Conservation (phyloP, 2,888 invertebrate genomes). For the Actias luna region DNA sequence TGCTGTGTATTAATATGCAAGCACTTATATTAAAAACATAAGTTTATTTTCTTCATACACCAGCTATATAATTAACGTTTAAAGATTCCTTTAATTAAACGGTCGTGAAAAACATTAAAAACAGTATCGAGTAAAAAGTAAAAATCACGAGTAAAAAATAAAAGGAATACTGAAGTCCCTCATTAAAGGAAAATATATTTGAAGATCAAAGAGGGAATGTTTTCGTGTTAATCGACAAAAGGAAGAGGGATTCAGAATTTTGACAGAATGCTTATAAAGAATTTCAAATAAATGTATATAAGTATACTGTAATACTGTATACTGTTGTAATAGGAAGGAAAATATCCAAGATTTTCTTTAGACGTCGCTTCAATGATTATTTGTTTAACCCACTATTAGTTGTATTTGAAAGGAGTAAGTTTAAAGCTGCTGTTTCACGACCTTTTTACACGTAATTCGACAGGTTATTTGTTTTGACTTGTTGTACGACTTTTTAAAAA, state of each 20-base stretch:
- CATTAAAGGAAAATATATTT: conserved; percentile 10
- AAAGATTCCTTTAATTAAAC: neutral
- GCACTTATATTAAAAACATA: neutral
- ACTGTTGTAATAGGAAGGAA: too few relatives aligned
- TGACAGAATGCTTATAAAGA: conserved; percentile 1
- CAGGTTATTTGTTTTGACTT: too few relatives aligned
- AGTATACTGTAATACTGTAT: neutral
- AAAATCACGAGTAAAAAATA: conserved; percentile 8
- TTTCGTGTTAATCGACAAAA: conserved; percentile 5
- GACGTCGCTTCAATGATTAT: too few relatives aligned
- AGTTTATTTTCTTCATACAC: too few relatives aligned
- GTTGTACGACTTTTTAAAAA: too few relatives aligned
- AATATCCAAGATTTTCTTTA: too few relatives aligned
- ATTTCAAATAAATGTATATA: neutral
- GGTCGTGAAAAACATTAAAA: neutral
- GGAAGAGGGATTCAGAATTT: neutral
- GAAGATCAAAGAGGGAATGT: conserved; percentile 7
- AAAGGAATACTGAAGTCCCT: conserved; percentile 2
- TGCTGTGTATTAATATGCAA: neutral
- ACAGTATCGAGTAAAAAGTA: neutral
- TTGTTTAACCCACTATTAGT: too few relatives aligned
- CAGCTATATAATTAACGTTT: neutral
- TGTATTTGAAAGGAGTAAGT: too few relatives aligned
- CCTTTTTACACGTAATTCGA: too few relatives aligned
- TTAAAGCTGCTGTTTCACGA: too few relatives aligned